Conservation (phyloP, 2,113 vertebrate genomes). For the Calyptomena viridis region DNA sequence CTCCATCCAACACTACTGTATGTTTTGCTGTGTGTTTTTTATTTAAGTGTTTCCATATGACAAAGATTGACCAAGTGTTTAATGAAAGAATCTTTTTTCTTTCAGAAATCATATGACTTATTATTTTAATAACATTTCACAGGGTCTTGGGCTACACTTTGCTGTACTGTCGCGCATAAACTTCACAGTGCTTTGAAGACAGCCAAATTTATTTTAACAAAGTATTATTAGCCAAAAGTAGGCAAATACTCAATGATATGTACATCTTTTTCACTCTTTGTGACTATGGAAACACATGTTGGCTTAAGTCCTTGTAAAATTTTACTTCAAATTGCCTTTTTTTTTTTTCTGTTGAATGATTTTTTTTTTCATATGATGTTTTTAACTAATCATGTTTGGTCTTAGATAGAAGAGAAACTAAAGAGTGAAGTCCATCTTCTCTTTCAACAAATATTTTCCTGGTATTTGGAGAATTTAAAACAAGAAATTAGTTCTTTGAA, state of each 20-base stretch:
- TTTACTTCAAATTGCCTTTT: neutral
- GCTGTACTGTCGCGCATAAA: neutral
- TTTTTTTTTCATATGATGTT: neutral
- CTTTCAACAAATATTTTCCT: neutral
- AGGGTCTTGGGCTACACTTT: neutral
- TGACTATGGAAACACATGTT: neutral
- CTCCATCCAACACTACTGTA: accelerated
- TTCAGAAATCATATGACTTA: neutral
- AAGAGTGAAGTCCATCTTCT: neutral
- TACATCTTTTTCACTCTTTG: neutral
- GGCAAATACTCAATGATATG: neutral
- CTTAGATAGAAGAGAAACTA: neutral
- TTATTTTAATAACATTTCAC: neutral
- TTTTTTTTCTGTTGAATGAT: neutral
- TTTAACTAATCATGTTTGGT: neutral
- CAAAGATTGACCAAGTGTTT: neutral
- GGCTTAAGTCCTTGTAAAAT: neutral
- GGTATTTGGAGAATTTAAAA: neutral
- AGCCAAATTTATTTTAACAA: neutral
- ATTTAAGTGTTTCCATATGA: neutral
- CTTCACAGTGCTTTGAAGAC: neutral
- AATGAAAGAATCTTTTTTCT: neutral
- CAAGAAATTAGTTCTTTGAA: neutral
- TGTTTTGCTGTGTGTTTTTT: neutral
- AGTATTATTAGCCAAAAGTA: neutral